Evolutionary conservation across 2,888 invertebrate genomes (phyloP).

Genomic region (Cloeon dipterum): DNA sequence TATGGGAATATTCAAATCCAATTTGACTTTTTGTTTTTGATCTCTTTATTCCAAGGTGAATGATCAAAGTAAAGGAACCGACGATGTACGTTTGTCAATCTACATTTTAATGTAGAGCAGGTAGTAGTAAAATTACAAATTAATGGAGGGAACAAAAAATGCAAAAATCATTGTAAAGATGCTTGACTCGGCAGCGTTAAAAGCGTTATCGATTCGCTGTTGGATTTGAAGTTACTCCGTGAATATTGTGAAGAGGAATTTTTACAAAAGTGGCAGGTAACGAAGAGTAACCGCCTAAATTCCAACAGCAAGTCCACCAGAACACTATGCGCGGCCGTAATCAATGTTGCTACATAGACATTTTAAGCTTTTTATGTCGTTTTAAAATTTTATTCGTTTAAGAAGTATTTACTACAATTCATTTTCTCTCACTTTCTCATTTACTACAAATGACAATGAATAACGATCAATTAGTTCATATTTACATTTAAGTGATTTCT

Average conservation of each 20-base stretch:
- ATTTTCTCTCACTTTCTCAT: neutral
- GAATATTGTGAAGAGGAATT: neutral
- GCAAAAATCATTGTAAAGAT: neutral
- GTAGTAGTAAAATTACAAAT: slow-evolving; percentile 1
- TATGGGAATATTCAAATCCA: too few relatives aligned
- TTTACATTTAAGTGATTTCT: neutral
- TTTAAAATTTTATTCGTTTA: neutral
- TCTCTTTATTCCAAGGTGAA: too few relatives aligned
- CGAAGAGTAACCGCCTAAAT: too few relatives aligned
- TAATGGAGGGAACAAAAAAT: slow-evolving; percentile 2
- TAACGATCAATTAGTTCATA: neutral
- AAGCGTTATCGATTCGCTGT: neutral
- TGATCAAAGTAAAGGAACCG: too few relatives aligned
- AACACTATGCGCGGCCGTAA: too few relatives aligned
- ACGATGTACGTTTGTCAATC: too few relatives aligned
- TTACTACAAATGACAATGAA: neutral
- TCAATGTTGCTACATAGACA: too few relatives aligned
- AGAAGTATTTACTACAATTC: neutral
- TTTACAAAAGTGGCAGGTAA: neutral
- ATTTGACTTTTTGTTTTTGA: too few relatives aligned
- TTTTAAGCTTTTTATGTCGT: too few relatives aligned
- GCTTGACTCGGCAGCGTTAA: neutral
- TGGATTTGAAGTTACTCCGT: neutral
- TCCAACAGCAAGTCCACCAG: too few relatives aligned
- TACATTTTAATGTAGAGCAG: neutral